Evolutionary conservation across 2,797 vertebrate species (phyloP).

Genomic region (Vireo griseus): DNA sequence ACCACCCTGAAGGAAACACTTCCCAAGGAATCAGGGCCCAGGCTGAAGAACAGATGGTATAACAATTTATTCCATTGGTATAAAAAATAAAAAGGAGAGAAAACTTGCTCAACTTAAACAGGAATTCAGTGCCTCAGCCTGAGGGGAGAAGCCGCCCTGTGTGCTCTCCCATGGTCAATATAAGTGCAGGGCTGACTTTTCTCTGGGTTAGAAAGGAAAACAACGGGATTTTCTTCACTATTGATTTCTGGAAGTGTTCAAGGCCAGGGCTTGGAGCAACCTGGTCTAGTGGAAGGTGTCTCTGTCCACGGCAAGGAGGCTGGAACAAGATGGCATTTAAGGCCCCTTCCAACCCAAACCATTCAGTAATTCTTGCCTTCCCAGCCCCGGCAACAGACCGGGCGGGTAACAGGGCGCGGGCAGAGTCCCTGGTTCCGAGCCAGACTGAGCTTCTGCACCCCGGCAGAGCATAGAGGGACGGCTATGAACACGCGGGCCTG

Average conservation of each 20-base stretch:
- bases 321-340: neutral
- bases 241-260: neutral
- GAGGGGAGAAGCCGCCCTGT: accelerated
- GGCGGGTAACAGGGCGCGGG: too few relatives aligned
- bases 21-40: neutral
- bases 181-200: neutral
- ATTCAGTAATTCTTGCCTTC: neutral
- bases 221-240: neutral
- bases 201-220: neutral
- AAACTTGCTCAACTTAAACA: accelerated
- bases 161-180: accelerated
- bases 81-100: neutral
- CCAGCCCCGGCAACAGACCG: neutral
- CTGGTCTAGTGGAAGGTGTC: accelerated
- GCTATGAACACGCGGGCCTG: accelerated
- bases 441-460: neutral
- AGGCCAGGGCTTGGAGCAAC: neutral
- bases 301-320: too few relatives aligned
- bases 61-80: neutral
- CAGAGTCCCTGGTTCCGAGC: neutral
- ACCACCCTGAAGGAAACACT: neutral
- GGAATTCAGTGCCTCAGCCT: neutral
- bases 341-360: neutral
- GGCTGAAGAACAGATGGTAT: neutral
- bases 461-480: accelerated